Conservation (phyloP, 2,113 vertebrate species). For the Cavia aperea region DNA sequence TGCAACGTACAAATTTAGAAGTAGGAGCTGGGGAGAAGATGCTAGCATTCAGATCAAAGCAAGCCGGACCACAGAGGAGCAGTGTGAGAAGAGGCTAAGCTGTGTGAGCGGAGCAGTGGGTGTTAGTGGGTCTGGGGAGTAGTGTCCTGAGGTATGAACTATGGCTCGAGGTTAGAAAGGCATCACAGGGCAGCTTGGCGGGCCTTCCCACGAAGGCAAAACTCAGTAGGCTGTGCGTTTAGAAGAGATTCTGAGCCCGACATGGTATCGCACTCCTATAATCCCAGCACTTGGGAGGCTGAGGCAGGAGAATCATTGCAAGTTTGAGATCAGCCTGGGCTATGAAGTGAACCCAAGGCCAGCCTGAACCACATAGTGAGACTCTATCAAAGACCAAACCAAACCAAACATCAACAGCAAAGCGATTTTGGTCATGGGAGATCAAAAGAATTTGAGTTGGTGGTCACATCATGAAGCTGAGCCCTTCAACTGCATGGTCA, state of each 20-base stretch:
- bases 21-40: background rate
- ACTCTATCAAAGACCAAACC: too few relatives aligned
- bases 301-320: too few relatives aligned
- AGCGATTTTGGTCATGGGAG: background rate
- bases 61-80: background rate
- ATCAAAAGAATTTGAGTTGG: background rate
- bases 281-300: too few relatives aligned
- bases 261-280: too few relatives aligned
- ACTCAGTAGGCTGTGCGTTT: background rate
- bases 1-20: background rate
- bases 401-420: too few relatives aligned
- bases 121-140: background rate
- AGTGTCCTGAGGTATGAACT: background rate
- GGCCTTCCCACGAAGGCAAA: too few relatives aligned
- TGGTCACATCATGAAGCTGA: background rate
- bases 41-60: background rate
- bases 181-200: background rate
- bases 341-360: too few relatives aligned
- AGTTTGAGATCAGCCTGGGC: too few relatives aligned
- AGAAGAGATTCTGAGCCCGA: background rate
- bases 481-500: background rate
- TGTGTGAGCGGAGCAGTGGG: background rate
- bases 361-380: too few relatives aligned
- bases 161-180: background rate
- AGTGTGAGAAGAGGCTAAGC: background rate